A percentile compares a stretch with the other conserved stretches of the same genome.
Conservation (phyloP, 35 echinoderm and acorn worm genomes). For the Holothuria glaberrima region DNA sequence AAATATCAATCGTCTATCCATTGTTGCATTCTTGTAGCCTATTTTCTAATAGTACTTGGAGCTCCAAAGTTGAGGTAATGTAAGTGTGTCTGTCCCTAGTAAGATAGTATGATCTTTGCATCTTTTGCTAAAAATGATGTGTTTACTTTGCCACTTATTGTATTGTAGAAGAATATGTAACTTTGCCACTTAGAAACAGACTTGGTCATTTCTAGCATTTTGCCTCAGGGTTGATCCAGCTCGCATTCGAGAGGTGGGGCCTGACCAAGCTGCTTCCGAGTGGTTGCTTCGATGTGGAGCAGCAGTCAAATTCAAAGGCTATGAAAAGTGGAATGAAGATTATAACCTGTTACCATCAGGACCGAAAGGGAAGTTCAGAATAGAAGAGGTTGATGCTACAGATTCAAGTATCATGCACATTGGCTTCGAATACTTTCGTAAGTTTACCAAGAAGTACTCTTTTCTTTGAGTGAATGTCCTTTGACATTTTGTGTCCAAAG, state of each 20-base stretch:
- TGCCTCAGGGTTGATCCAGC: slow-evolving; percentile 75
- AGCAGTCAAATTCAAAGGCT: slow-evolving; percentile 82
- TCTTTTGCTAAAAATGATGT: no score
- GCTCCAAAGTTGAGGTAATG: no score
- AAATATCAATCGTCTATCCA: no score
- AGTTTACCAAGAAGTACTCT: neutral
- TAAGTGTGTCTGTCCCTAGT: no score
- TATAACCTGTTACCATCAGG: slow-evolving; percentile 89
- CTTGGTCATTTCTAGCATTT: no score
- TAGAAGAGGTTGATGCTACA: slow-evolving; percentile 92
- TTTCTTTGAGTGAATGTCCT: neutral
- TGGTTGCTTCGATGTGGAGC: slow-evolving; percentile 95
- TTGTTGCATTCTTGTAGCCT: no score
- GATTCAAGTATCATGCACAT: slow-evolving; percentile 98
- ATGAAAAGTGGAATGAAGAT: slow-evolving; percentile 88
- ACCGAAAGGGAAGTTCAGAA: slow-evolving; percentile 60
- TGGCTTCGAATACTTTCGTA: slow-evolving; percentile 93
- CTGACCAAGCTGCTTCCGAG: slow-evolving; percentile 87
- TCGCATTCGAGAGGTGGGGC: slow-evolving; percentile 88
- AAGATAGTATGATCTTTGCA: no score
- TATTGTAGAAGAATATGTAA: no score
- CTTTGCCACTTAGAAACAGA: no score
- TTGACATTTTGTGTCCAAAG: neutral
- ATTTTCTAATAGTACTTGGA: no score
- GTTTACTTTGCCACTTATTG: no score